phyloP scores from a whole-genome alignment of 2,797 vertebrate species.

The Poeciliopsis turneri region DNA sequence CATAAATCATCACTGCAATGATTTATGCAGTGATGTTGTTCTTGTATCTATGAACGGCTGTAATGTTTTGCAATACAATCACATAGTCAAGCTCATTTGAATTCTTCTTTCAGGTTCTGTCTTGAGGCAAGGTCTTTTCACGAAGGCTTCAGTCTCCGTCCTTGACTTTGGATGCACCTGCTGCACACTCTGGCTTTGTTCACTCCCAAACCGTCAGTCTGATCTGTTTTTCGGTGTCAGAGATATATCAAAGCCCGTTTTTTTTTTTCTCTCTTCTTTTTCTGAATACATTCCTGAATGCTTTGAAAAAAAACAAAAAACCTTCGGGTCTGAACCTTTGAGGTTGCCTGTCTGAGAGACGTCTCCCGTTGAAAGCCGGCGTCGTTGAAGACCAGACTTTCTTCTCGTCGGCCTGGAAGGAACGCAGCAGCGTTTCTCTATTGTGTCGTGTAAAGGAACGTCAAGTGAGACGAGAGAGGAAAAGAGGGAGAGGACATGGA shows the following conservation, averaged over 20 bases:
- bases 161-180: conserved; percentile 51
- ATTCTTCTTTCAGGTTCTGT: conserved; percentile 32
- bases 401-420: not conserved
- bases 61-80: not conserved
- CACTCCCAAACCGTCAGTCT: conserved; percentile 27
- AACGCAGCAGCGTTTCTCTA: not conserved
- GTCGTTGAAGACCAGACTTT: conserved; percentile 4
- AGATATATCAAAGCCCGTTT: conserved; percentile 6
- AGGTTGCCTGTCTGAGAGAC: conserved; percentile 20
- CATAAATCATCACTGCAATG: no score
- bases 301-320: not conserved
- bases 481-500: conserved; percentile 31
- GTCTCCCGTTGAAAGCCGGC: conserved; percentile 34
- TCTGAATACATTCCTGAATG: conserved; percentile 19
- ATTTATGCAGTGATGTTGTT: no score
- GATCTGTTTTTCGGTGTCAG: conserved; percentile 16
- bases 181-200: conserved; percentile 30
- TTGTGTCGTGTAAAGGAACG: conserved; percentile 16
- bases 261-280: not conserved
- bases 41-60: not conserved
- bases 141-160: conserved; percentile 23
- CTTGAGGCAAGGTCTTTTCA: conserved; percentile 12
- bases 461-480: conserved; percentile 19
- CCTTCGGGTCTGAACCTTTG: conserved; percentile 29
- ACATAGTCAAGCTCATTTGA: conserved; percentile 18